A percentile compares a stretch with the other conserved stretches of the same genome.
Evolutionary conservation across 2,113 vertebrate species (phyloP).

Genomic region (Channa maculata): DNA sequence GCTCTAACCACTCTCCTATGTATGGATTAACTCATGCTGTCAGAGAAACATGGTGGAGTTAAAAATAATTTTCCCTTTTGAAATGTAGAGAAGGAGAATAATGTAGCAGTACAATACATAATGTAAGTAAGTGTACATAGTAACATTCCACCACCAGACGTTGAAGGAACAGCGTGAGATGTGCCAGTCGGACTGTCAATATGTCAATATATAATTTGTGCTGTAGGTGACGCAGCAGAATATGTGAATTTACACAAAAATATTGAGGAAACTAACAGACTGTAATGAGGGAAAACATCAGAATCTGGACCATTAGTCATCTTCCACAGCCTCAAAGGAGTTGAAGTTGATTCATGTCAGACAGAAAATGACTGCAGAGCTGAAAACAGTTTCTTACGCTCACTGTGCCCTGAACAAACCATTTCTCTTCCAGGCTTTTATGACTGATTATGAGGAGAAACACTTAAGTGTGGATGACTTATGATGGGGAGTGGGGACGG

Average conservation of each 20-base stretch:
- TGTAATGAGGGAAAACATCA: background rate
- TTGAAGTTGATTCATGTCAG: background rate
- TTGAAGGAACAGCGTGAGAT: no score
- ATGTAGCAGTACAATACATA: no score
- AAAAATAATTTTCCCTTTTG: no score
- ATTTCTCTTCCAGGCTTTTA: slow-evolving; percentile 14
- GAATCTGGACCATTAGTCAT: background rate
- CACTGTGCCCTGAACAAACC: background rate
- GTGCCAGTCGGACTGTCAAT: background rate
- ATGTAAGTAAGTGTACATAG: no score
- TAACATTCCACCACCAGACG: no score
- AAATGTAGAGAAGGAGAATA: no score
- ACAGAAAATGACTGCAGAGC: slow-evolving; percentile 6
- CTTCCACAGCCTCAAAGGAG: background rate
- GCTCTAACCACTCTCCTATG: no score
- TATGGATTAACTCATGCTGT: no score
- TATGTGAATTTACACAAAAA: background rate
- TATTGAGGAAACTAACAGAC: background rate
- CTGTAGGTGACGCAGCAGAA: background rate
- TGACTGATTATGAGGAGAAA: slow-evolving; percentile 21
- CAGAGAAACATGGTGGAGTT: no score
- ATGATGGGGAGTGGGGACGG: no score
- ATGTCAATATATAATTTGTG: background rate
- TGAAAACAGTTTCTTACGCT: background rate
- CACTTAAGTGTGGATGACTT: slow-evolving; percentile 34